Conservation (phyloP, 2,888 invertebrate genomes). For the Drosophila kuntzei region DNA sequence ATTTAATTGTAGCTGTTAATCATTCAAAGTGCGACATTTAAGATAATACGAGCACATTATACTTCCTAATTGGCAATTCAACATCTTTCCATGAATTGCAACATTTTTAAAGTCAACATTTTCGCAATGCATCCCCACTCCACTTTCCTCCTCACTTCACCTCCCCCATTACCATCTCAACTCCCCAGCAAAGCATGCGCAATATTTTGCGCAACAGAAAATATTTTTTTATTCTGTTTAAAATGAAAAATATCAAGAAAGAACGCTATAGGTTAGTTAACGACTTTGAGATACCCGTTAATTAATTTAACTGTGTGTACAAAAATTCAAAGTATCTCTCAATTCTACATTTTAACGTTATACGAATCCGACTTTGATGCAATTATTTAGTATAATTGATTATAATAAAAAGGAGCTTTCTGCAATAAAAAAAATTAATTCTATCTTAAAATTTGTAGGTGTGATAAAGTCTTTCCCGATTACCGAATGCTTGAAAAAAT, state of each 20-base stretch:
- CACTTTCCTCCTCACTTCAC: background rate
- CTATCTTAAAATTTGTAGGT: background rate
- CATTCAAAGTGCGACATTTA: background rate
- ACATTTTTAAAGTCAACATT: constrained; percentile 15
- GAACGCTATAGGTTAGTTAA: background rate
- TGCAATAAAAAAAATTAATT: background rate
- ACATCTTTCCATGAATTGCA: constrained; percentile 33
- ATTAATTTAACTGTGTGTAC: background rate
- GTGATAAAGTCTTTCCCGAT: too few species aligned
- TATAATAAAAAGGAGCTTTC: background rate
- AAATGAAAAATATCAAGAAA: constrained; percentile 7
- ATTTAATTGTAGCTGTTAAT: background rate
- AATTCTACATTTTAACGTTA: too few species aligned
- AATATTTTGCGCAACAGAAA: constrained; percentile 46
- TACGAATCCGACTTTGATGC: too few species aligned
- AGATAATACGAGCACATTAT: background rate
- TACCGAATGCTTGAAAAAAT: too few species aligned
- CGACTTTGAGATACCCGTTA: background rate
- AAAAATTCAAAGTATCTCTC: background rate
- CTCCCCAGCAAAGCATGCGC: constrained; percentile 8
- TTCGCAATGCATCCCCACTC: constrained; percentile 20
- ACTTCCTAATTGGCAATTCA: constrained; percentile 31
- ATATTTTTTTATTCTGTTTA: constrained; percentile 4
- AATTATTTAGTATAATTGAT: background rate
- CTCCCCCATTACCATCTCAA: background rate